A percentile compares a stretch with the other conserved stretches of the same genome.
phyloP scores from a whole-genome alignment of 1,140 invertebrate genomes.

The Drosophila takahashii region DNA sequence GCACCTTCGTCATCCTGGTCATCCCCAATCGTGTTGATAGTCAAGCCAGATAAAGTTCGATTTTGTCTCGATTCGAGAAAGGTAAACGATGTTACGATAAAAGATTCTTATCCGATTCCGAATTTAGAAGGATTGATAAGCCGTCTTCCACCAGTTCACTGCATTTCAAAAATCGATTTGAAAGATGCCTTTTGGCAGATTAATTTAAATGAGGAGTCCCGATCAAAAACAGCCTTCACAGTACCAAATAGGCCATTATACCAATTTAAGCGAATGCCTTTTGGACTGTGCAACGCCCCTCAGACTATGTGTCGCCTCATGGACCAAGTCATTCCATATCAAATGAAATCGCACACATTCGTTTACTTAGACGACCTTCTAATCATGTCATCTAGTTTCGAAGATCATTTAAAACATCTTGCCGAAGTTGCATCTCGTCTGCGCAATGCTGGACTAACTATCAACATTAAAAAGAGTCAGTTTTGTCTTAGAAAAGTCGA shows the following conservation, averaged over 20 bases:
- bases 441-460: background rate
- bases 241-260: background rate
- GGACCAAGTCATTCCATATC: slow-evolving; percentile 2
- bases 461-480: slow-evolving; percentile 2
- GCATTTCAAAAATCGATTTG: slow-evolving; percentile 5
- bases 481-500: slow-evolving; percentile 1
- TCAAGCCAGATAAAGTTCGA: slow-evolving; percentile 4
- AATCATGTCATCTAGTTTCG: background rate
- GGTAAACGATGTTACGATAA: slow-evolving; percentile 8
- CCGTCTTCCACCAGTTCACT: background rate
- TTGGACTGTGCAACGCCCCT: background rate
- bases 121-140: slow-evolving; percentile 2
- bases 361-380: background rate
- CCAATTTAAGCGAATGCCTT: background rate
- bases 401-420: background rate
- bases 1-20: slow-evolving; percentile 4
- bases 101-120: slow-evolving; percentile 14
- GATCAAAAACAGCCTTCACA: background rate
- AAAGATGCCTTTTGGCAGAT: slow-evolving; percentile 7
- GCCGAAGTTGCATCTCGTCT: background rate
- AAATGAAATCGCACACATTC: background rate
- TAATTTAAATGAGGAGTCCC: background rate
- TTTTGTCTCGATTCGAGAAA: slow-evolving; percentile 12
- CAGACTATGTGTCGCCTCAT: background rate
- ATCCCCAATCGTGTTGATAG: slow-evolving; percentile 9